Evolutionary conservation across 2,113 vertebrate genomes (phyloP).

Genomic region (Bos taurus): ARS-UCD2.0 NC_037336.1:62712501-62713000

Average conservation of each 20-base stretch:
- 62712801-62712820: background rate
- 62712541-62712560: background rate
- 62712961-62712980: background rate
- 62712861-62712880: background rate
- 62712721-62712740: background rate
- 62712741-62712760: background rate
- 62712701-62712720: background rate
- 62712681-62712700: background rate
- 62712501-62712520: background rate
- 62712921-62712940: background rate
- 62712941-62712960: background rate
- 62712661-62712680: background rate
- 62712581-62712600: background rate
- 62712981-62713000: background rate
- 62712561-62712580: slow-evolving; percentile 14
- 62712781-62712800: background rate
- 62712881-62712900: background rate
- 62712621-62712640: background rate
- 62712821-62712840: background rate
- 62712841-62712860: background rate
- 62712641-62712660: background rate
- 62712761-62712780: background rate
- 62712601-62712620: background rate
- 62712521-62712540: background rate
- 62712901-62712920: background rate